Evolutionary conservation across 2,797 vertebrate species (phyloP), one percentile per base, ranked within the genome.

Genomic region (Coccyzus lansbergi): DNA sequence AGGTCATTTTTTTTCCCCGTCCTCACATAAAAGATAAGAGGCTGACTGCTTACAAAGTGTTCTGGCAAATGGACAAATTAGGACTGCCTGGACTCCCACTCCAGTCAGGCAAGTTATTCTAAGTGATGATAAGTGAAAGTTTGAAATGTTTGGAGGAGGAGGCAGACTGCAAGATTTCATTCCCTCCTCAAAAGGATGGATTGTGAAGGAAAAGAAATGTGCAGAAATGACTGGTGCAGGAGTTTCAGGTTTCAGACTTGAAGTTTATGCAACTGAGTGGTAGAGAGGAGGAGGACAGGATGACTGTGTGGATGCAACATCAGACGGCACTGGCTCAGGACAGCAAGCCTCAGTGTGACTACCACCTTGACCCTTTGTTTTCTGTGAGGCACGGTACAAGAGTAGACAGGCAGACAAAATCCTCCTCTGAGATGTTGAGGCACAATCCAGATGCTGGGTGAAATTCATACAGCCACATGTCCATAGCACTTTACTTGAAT

Each of bases 1-100:
- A 95, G 94, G 94, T 96, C 94, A 92, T 93, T 95, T 95, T 67
- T 58, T 34, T 9, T 8, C 21, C 12, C 34, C 25, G 31, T 87
- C 75, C 83, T 83, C 85, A 81, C 93, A 95, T 88, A 93, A 97
- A 96, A 97, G 96, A 97, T 97, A 97, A 97, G 95, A 94, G 85
- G 86, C 92, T 94, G 95, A 95, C 95, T 96, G 94, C 96, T 97
- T 96, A 97, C 96, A 97, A 97, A 97, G 96, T 97, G 96, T 93
- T 96, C 95, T 96, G 95, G 94, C 94, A 96, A 94, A 97, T 71
- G 91, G 95, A 97, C 96, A 97, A 97, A 97, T 97, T 97, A 96
- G 96, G 92, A 84, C 84, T 69, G 94, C 88, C 84, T 59, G 86
- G 90, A 92, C 92, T 82, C 83, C 89, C 0, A 48, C 93, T 95